Percentiles rank a stretch among this genome's conserved stretches.
Evolutionary conservation across 2,113 vertebrate species (phyloP).

Genomic region (human): GRCh38 chr9:20350501-20351000

Average conservation of each 20-base stretch:
- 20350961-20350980: neutral
- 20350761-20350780: neutral
- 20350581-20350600: too few relatives aligned
- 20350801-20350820: neutral
- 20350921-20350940: neutral
- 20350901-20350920: neutral
- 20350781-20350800: neutral
- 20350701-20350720: constrained; percentile 65
- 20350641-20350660: constrained; percentile 55
- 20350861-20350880: neutral
- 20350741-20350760: neutral
- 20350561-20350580: too few relatives aligned
- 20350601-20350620: neutral
- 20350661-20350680: constrained; percentile 69
- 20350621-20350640: neutral
- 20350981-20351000: neutral
- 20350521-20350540: too few relatives aligned
- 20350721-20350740: constrained; percentile 42
- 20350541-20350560: too few relatives aligned
- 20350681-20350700: constrained; percentile 60
- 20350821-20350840: constrained; percentile 13
- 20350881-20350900: neutral
- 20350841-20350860: neutral
- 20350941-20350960: neutral
- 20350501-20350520: too few relatives aligned